These are phyloP conservation scores for Zelleria hepariella DNA, from an alignment of 2,888 invertebrate genomes.

Conservation along the genomic window DNA sequence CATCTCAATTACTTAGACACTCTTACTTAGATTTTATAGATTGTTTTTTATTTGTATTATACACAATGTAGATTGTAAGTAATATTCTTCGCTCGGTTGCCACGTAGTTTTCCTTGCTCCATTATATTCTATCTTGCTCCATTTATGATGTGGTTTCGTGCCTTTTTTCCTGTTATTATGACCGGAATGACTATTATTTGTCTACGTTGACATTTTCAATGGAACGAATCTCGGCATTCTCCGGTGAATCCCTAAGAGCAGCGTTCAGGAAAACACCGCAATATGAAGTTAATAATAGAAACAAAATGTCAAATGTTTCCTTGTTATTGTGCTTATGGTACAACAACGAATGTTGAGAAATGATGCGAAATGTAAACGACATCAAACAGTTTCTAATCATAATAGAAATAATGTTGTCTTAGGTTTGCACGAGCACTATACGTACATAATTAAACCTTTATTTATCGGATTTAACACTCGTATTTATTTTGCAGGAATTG, in stretches of 20 bases:
- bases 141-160: not conserved
- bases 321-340: too few species aligned
- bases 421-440: too few species aligned
- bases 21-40: too few species aligned
- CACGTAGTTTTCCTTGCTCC: not conserved
- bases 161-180: not conserved
- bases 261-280: not conserved
- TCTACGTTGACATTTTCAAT: not conserved
- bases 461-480: too few species aligned
- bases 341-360: too few species aligned
- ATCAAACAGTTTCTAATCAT: too few species aligned
- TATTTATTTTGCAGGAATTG: too few species aligned
- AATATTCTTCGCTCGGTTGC: not conserved
- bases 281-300: not conserved
- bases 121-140: not conserved
- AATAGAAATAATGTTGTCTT: too few species aligned
- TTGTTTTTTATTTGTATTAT: not conserved
- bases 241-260: not conserved
- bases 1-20: too few species aligned
- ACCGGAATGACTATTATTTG: not conserved
- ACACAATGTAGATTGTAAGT: not conserved
- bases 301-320: not conserved
- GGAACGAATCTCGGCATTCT: not conserved
- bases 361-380: too few species aligned
- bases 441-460: too few species aligned